Conservation (phyloP, 2,113 vertebrate genomes). For the Anolis carolinensis region DNA sequence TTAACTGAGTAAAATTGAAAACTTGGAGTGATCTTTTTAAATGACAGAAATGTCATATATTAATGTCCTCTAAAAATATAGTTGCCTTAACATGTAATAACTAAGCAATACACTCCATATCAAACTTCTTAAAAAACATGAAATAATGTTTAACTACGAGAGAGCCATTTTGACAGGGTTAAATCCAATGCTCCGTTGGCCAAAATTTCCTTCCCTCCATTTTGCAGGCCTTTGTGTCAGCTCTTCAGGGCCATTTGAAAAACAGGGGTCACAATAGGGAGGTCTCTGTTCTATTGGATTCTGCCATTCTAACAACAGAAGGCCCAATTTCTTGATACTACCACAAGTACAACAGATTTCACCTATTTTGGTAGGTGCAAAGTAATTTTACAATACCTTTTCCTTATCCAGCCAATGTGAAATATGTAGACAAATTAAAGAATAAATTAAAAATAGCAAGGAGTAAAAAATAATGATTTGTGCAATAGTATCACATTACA, state of each 20-base stretch:
- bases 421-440: neutral
- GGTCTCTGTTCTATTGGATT: neutral
- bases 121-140: neutral
- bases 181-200: neutral
- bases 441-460: neutral
- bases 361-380: conserved; percentile 19
- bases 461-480: neutral
- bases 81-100: neutral
- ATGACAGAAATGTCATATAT: neutral
- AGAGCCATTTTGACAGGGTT: neutral
- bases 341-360: fast-evolving
- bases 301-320: neutral
- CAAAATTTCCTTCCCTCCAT: neutral
- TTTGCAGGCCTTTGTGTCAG: neutral
- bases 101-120: neutral
- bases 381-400: conserved; percentile 1
- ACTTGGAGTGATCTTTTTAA: neutral
- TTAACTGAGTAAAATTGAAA: neutral
- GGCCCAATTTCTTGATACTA: neutral
- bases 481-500: neutral
- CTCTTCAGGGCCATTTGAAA: neutral
- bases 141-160: neutral
- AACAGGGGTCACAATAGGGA: neutral
- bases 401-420: conserved; percentile 8
- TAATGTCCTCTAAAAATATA: neutral